phyloP scores from a whole-genome alignment of 2,113 vertebrate species.

The Caranx ignobilis region DNA sequence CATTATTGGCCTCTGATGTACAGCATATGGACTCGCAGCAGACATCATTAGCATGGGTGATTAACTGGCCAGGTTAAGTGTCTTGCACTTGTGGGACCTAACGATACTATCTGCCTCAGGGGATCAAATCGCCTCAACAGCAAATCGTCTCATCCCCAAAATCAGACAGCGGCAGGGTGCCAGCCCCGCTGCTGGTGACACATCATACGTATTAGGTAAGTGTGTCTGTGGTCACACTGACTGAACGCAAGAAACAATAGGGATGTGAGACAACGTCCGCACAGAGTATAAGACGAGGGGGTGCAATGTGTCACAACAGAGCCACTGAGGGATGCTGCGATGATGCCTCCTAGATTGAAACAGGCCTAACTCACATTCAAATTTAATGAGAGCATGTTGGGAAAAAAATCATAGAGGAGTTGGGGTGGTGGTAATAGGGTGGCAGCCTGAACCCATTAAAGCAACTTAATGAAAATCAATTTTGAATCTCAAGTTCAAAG shows the following conservation, averaged over 20 bases:
- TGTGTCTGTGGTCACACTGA: constrained; percentile 40
- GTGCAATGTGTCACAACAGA: constrained; percentile 53
- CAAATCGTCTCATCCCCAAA: constrained; percentile 38
- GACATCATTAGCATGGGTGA: constrained; percentile 75
- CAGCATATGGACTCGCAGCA: constrained; percentile 77
- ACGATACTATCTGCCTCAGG: constrained; percentile 53
- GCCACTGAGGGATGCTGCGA: constrained; percentile 12
- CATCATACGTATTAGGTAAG: constrained; percentile 20
- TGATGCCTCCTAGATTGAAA: constrained; percentile 51
- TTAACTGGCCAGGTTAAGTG: constrained; percentile 80
- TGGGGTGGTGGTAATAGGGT: constrained; percentile 29
- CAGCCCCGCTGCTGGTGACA: constrained; percentile 35
- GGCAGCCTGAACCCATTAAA: constrained; percentile 57
- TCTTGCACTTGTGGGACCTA: constrained; percentile 59
- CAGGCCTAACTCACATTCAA: constrained; percentile 44
- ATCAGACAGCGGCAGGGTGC: constrained; percentile 35
- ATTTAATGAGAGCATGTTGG: constrained; percentile 51
- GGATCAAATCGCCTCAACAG: constrained; percentile 33
- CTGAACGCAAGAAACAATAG: constrained; percentile 35
- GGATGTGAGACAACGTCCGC: constrained; percentile 30
- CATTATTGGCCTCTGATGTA: constrained; percentile 56
- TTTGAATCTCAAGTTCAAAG: constrained; percentile 67
- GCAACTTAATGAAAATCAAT: constrained; percentile 78
- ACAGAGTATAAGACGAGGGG: neutral
- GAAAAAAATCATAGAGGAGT: constrained; percentile 26